These are phyloP conservation scores for Ceratosolen solmsi DNA, from an alignment of 1,140 invertebrate genomes.

Conservation along the genomic window DNA sequence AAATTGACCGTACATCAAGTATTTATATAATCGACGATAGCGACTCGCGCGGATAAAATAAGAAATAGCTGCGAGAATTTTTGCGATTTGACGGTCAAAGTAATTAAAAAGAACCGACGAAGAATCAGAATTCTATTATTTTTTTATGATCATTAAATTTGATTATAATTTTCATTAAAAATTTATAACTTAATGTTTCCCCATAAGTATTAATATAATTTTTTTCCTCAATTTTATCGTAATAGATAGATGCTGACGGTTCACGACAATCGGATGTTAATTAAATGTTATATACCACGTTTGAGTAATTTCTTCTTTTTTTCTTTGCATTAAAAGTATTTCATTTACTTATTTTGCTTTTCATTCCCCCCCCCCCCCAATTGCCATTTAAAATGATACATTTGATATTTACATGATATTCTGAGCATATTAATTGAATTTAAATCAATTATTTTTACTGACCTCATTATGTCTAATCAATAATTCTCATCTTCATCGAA, in stretches of 20 bases:
- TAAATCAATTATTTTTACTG: not conserved
- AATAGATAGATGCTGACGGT: not conserved
- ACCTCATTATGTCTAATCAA: conserved; percentile 29
- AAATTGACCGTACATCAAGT: conserved; percentile 29
- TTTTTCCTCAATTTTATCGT: not conserved
- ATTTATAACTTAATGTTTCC: no score
- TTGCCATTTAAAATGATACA: not conserved
- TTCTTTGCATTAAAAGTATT: not conserved
- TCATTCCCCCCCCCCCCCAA: no score
- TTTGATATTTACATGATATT: not conserved
- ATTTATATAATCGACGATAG: conserved; percentile 33
- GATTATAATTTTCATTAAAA: no score
- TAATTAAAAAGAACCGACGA: not conserved
- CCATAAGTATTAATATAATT: no score
- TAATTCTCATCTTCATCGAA: conserved; percentile 25
- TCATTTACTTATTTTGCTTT: no score
- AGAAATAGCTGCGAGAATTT: not conserved
- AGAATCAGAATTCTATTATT: no score
- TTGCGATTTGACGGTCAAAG: not conserved
- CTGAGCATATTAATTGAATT: no score
- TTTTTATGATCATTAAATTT: no score
- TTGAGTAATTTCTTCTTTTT: not conserved
- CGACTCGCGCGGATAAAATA: conserved; percentile 4
- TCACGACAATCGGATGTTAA: not conserved
- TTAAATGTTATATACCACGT: not conserved